These are phyloP conservation scores for Butorides virescens DNA, from an alignment of 2,113 vertebrate species.

Conservation along the genomic window DNA sequence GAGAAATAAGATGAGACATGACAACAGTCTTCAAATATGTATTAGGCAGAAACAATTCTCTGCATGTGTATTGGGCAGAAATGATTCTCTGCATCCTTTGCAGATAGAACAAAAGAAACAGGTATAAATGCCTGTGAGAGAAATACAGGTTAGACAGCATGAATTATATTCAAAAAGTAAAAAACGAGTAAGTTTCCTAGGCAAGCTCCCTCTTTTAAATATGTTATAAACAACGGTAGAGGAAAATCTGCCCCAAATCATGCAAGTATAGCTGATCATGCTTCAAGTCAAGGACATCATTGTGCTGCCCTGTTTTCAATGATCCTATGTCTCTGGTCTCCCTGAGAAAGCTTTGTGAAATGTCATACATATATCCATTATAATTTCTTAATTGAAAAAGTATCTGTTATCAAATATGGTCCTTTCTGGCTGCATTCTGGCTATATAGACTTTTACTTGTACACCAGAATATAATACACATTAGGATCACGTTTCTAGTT, in stretches of 20 bases:
- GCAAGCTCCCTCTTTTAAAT: background rate
- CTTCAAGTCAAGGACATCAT: background rate
- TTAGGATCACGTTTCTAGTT: background rate
- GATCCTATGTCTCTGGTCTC: background rate
- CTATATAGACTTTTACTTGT: background rate
- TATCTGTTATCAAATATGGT: background rate
- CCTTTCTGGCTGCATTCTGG: background rate
- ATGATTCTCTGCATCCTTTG: background rate
- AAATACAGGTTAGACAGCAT: background rate
- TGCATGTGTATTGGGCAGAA: background rate
- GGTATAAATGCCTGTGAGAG: background rate
- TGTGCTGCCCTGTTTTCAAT: background rate
- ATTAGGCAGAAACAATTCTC: background rate
- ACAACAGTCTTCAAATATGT: constrained; percentile 20
- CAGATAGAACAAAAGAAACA: background rate
- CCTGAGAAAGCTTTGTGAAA: background rate
- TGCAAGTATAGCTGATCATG: background rate
- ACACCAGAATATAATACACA: background rate
- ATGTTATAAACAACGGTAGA: background rate
- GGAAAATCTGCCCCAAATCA: background rate
- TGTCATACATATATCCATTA: background rate
- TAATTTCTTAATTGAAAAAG: background rate
- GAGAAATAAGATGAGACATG: constrained; percentile 8
- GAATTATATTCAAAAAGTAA: background rate
- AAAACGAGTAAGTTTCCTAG: background rate